Evolutionary conservation across 2,797 vertebrate genomes (phyloP).

Genomic region (Dendrocincla fuliginosa): DNA sequence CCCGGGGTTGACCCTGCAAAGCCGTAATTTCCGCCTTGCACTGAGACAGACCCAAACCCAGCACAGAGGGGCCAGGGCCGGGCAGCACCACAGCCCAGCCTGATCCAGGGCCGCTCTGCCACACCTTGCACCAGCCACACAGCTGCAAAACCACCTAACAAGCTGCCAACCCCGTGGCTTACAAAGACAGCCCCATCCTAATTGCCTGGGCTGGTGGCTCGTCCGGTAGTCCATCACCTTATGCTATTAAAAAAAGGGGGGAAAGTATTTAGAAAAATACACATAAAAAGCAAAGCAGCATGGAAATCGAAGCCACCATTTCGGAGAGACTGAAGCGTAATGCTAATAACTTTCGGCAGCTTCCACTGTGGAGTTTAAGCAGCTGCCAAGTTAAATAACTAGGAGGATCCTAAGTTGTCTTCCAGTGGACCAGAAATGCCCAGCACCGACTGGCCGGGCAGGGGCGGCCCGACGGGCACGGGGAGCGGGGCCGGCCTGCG

Average conservation of each 20-base stretch:
- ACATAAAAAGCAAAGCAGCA: not conserved
- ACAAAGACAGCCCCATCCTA: not conserved
- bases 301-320: slow-evolving; percentile 54
- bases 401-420: slow-evolving; percentile 60
- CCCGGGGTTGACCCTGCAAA: not conserved
- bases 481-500: not conserved
- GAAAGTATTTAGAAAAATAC: not conserved
- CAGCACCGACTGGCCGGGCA: not conserved
- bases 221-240: not conserved
- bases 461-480: not conserved
- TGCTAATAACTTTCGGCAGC: slow-evolving; percentile 70
- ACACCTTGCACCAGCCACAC: not conserved
- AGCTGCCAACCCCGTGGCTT: not conserved
- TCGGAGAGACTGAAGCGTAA: slow-evolving; percentile 1
- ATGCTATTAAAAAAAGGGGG: not conserved
- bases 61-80: rapidly evolving
- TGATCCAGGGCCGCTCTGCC: rapidly evolving
- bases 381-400: slow-evolving; percentile 74
- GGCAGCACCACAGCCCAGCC: not conserved
- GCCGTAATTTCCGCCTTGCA: rapidly evolving
- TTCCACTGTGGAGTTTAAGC: slow-evolving; percentile 71
- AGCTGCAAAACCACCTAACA: not conserved
- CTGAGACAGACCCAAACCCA: not conserved
- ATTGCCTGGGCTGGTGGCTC: not conserved
- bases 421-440: slow-evolving; percentile 33